A percentile compares a stretch with the other conserved stretches of the same genome.
Evolutionary conservation across 1,140 invertebrate genomes (phyloP).

Genomic region (Nebria ingens): DNA sequence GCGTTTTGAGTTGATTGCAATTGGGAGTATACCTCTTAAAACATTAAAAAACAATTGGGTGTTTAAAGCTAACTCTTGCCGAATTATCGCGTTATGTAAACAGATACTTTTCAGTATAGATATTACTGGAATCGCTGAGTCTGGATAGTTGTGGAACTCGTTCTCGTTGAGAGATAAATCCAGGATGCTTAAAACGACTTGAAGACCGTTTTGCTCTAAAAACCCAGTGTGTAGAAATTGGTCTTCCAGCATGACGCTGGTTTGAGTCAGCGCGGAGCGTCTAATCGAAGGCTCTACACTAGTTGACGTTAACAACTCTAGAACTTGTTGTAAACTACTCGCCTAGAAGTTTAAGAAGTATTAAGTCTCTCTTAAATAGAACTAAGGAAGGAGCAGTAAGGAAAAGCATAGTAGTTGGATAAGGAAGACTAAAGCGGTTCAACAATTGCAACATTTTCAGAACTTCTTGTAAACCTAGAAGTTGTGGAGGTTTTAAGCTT

Average conservation of each 20-base stretch:
- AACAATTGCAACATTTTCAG: too few species aligned
- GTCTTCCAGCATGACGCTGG: slow-evolving; percentile 47
- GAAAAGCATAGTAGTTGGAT: too few species aligned
- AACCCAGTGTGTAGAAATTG: slow-evolving; percentile 41
- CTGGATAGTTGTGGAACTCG: slow-evolving; percentile 50
- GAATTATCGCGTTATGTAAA: slow-evolving; percentile 34
- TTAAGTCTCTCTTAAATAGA: slow-evolving; percentile 5
- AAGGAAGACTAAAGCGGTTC: too few species aligned
- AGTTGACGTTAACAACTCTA: slow-evolving; percentile 32
- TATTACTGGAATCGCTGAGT: slow-evolving; percentile 50
- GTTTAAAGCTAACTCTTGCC: slow-evolving; percentile 41
- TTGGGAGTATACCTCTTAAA: slow-evolving; percentile 41
- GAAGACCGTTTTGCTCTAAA: slow-evolving; percentile 30
- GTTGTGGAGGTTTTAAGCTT: too few species aligned
- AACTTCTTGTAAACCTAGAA: too few species aligned
- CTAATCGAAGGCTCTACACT: slow-evolving; percentile 43
- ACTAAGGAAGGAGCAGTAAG: too few species aligned
- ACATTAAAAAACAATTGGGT: slow-evolving; percentile 42
- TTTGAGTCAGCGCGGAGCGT: slow-evolving; percentile 46
- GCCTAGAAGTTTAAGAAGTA: slow-evolving; percentile 25
- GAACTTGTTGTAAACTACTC: slow-evolving; percentile 33
- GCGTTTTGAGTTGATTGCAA: not conserved
- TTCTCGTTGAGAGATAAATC: slow-evolving; percentile 43
- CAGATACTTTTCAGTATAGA: slow-evolving; percentile 47
- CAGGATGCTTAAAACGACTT: slow-evolving; percentile 28